Evolutionary conservation across 2,797 vertebrate species (phyloP).

Genomic region (Tauraco hartlaubi): DNA sequence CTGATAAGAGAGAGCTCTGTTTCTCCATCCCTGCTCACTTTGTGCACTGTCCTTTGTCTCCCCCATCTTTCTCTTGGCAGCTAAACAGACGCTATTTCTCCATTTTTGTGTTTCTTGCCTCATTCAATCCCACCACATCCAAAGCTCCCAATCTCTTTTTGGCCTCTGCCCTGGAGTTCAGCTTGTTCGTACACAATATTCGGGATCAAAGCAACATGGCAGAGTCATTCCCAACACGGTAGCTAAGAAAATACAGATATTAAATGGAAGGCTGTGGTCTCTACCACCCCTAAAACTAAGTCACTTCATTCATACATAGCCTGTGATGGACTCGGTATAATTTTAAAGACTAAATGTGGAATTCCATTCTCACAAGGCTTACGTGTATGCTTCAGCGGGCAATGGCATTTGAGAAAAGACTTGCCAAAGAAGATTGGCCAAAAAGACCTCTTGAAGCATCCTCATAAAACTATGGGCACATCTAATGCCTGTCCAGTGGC

Average conservation of each 20-base stretch:
- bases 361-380: background rate
- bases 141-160: background rate
- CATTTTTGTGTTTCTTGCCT: background rate
- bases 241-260: background rate
- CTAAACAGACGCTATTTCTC: background rate
- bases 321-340: background rate
- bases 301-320: fast-evolving
- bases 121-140: background rate
- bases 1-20: background rate
- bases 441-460: background rate
- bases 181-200: background rate
- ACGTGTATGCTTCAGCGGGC: fast-evolving
- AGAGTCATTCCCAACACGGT: fast-evolving
- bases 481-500: background rate
- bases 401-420: background rate
- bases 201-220: background rate
- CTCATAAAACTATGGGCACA: fast-evolving
- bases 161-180: background rate
- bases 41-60: background rate
- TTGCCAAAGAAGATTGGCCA: background rate
- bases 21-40: background rate
- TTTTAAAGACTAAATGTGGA: background rate
- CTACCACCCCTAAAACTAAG: background rate
- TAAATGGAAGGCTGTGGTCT: background rate
- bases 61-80: background rate